Base-by-base conservation (phyloP, 2,113 vertebrate genomes). In the Ptychochromis oligacanthus region DNA sequence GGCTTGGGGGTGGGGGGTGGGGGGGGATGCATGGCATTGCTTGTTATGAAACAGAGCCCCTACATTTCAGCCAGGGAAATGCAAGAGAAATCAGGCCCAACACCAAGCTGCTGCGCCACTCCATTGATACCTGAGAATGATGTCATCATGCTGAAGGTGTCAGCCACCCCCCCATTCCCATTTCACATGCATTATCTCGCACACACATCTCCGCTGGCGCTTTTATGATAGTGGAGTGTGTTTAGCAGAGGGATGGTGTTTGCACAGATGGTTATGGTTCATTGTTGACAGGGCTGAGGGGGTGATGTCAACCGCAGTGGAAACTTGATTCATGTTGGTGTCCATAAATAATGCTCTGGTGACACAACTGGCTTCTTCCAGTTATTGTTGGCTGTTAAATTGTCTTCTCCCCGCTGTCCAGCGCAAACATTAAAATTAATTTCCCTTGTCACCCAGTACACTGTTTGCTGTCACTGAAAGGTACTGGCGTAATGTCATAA, bases 81-180 rank as follows among this genome's bases (percentile, higher is more conserved):
- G 87, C 87, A 91, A 43, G 79, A 74, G 70, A 87, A 81, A 84
- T 80, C 58, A 46, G 77, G 79, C 85, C 88, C 77, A 92, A 90
- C 83, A 91, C 88, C 75, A 75, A 88, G 88, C 89, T 93, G 89
- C 94, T 95, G 95, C 94, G 93, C 94, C 92, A 95, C 90, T 95
- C 90, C 75, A 85, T 92, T 92, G 88, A 92, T 94, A 94, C 93
- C 91, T 94, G 91, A 84, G 82, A 75, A 94, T 95, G 95, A 95
- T 95, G 94, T 95, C 94, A 95, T 94, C 87, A 86, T 93, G 85
- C 86, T 84, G 91, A 83, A 92, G 88, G 88, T 93, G 90, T 92
- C 91, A 87, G 81, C 87, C 56, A 74, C 34, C 46, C 77, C 57
- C 57, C 58, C 70, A 26, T 52, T 59, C 28, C 58, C 67, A 81